Percentiles rank a stretch among this genome's conserved stretches.
phyloP scores from a whole-genome alignment of 2,113 vertebrate species.

The Mustela lutreola region DNA sequence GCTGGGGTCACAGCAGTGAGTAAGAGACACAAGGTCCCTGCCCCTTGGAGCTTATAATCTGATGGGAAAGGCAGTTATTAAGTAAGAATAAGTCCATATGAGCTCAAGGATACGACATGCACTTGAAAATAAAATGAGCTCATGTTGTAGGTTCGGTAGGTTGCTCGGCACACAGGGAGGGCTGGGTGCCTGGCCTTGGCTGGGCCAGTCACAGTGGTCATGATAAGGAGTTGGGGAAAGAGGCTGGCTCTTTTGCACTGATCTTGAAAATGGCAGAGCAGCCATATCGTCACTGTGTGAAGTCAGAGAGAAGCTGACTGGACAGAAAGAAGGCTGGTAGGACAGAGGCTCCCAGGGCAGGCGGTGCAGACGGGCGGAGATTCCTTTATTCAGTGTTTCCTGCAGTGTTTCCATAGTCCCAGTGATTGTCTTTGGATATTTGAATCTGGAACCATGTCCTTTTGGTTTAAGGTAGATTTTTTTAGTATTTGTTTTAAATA shows the following conservation, averaged over 20 bases:
- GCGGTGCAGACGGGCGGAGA: no score
- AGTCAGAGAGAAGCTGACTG: not conserved
- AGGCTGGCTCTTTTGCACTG: not conserved
- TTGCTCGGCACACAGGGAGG: not conserved
- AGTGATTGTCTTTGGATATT: not conserved
- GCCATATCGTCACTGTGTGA: not conserved
- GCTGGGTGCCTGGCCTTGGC: not conserved
- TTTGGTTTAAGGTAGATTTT: not conserved
- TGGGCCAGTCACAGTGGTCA: no score
- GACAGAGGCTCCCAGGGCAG: no score
- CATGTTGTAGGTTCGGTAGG: rapidly evolving
- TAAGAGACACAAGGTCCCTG: not conserved
- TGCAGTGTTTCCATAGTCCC: not conserved
- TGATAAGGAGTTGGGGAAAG: not conserved
- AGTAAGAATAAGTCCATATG: not conserved
- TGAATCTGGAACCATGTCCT: not conserved
- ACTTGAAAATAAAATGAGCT: not conserved
- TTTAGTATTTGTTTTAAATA: no score
- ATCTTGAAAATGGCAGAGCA: not conserved
- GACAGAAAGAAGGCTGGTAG: no score
- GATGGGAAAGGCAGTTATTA: not conserved
- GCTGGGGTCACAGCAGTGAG: not conserved
- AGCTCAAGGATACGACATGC: not conserved
- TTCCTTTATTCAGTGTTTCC: no score
- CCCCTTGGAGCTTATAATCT: not conserved